phyloP scores from a whole-genome alignment of 2,797 vertebrate genomes.

The Heliangelus exortis region DNA sequence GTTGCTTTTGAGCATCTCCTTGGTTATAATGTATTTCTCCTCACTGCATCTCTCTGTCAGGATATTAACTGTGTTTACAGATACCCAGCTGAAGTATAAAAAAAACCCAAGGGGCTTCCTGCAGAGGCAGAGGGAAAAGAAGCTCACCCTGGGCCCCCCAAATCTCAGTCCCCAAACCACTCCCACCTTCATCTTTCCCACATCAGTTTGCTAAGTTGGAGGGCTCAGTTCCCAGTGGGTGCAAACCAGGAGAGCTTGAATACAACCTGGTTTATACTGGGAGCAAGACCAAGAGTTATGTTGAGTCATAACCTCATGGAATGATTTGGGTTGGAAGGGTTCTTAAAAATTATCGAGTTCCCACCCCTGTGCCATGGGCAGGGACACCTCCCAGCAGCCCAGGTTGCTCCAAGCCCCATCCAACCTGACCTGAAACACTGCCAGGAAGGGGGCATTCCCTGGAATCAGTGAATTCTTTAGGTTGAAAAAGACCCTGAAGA shows the following conservation, averaged over 20 bases:
- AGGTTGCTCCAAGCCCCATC: too few species aligned
- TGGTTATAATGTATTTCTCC: background rate
- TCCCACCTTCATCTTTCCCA: background rate
- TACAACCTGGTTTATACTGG: background rate
- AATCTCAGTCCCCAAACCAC: background rate
- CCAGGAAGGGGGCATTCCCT: too few species aligned
- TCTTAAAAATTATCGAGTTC: too few species aligned
- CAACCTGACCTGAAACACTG: too few species aligned
- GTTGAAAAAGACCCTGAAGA: background rate
- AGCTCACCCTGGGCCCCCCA: background rate
- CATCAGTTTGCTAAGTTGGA: accelerated
- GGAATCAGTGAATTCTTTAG: too few species aligned
- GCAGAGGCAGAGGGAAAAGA: background rate
- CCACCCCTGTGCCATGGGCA: too few species aligned
- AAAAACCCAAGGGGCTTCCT: background rate
- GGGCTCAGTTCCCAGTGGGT: background rate
- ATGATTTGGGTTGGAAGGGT: background rate
- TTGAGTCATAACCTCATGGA: background rate
- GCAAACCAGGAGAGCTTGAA: background rate
- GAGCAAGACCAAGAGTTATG: background rate
- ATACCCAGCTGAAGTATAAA: background rate
- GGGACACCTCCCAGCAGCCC: too few species aligned
- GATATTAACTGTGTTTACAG: background rate
- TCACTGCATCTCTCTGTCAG: background rate
- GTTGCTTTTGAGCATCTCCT: background rate